Evolutionary conservation across 92 coral and sea anemone species (phyloP).

Genomic region (Montipora capitata): DNA sequence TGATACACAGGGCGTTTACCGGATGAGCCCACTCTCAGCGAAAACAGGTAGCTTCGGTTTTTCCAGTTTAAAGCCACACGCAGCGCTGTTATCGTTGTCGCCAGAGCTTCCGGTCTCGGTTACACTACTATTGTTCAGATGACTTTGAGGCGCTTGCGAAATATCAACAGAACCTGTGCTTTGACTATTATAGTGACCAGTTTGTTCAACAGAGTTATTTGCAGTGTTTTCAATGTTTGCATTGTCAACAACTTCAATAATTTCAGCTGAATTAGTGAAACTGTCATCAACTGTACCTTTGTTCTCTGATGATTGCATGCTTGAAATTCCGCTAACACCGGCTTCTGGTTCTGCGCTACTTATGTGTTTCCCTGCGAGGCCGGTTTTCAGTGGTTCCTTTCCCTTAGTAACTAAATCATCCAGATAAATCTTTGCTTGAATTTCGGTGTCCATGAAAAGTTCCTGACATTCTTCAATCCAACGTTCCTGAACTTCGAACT

Average conservation of each 20-base stretch:
- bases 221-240: background rate
- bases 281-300: background rate
- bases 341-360: background rate
- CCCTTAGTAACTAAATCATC: slow-evolving; percentile 10
- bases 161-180: slow-evolving; percentile 1
- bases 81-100: slow-evolving; percentile 15
- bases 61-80: background rate
- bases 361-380: background rate
- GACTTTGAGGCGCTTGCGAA: background rate
- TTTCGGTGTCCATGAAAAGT: slow-evolving; percentile 39
- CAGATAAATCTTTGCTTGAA: slow-evolving; percentile 48
- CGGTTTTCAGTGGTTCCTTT: background rate
- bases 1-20: too few relatives aligned
- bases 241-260: background rate
- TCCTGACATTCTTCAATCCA: slow-evolving; percentile 71
- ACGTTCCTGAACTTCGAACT: slow-evolving; percentile 50
- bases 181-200: slow-evolving; percentile 2
- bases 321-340: slow-evolving; percentile 1
- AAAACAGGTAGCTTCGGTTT: too few relatives aligned
- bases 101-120: background rate
- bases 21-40: too few relatives aligned
- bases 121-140: background rate
- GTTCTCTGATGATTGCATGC: slow-evolving; percentile 4
- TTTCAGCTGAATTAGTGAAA: background rate
- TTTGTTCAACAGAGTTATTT: background rate